Evolutionary conservation across 2,113 vertebrate genomes (phyloP), one percentile per base, ranked within the genome.

Genomic region (Protobothrops mucrosquamatus): DNA sequence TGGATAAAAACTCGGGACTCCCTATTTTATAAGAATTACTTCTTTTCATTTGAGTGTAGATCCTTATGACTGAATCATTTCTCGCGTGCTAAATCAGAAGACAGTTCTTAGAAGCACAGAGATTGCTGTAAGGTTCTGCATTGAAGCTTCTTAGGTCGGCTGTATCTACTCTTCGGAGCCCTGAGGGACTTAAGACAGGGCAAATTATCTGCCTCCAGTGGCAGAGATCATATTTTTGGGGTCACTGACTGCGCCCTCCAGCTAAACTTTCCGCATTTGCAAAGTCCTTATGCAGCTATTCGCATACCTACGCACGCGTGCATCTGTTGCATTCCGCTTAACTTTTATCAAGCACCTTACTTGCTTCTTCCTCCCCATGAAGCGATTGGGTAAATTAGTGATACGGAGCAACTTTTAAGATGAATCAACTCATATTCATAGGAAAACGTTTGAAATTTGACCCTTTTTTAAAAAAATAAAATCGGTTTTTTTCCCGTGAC

Each of bases 181-280:
- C 81, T 20, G 48, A 61, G 59, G 85, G 57, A 69, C 55, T 4
- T 6, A 24, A 93, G 61, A 9, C 55, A 43, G 92, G 91, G 92
- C 74, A 74, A 56, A 2, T 3, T 57, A 1, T n/a, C 0, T n/a
- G 91, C 55, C 51, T 92, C 29, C 56, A 2, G 86, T 11, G 93
- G 15, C 52, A 59, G 52, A 59, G 91, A 54, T 29, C 48, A 87
- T 18, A 0, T 23, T 89, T 56, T 61, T 48, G 8, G 51, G 69
- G 12, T 89, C 11, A 91, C 26, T 59, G 59, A 55, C 6, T 57
- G 51, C 29, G 48, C 55, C 88, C 91, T 15, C n/a, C 88, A 88
- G 92, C 64, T 92, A 46, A 94, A 96, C 93, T 96, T 95, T 85
- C 92, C 88, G 94, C 93, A 92, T 94, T 90, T 20, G 61, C 22